These are phyloP conservation scores for Cochlearius cochlearius DNA, from an alignment of 2,113 vertebrate genomes.

Conservation along the genomic window DNA sequence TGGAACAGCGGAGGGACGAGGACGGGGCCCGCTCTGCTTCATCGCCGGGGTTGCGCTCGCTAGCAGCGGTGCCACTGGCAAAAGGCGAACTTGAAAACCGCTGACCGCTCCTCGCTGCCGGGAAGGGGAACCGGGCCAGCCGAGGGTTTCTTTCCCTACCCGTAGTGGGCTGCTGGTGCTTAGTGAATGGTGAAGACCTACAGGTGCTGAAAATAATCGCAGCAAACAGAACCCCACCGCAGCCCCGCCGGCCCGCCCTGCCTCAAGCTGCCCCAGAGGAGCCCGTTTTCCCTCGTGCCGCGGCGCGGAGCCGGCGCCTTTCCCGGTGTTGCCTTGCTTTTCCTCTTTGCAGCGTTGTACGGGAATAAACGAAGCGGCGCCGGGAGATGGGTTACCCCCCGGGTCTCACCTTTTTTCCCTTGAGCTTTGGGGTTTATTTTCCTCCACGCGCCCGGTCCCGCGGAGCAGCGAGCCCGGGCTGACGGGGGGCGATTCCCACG, in stretches of 20 bases:
- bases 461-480: neutral
- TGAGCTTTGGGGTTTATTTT: neutral
- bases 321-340: neutral
- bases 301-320: fast-evolving
- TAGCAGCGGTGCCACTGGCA: fast-evolving
- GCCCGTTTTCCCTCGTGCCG: neutral
- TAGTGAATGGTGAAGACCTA: neutral
- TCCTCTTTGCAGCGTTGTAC: neutral
- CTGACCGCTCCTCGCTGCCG: neutral
- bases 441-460: fast-evolving
- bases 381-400: neutral
- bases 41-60: fast-evolving
- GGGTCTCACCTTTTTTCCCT: neutral
- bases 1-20: neutral
- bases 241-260: fast-evolving
- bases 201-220: neutral
- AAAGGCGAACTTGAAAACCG: neutral
- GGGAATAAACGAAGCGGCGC: neutral
- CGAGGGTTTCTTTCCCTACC: neutral
- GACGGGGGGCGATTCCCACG: neutral
- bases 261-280: neutral
- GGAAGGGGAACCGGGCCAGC: neutral
- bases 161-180: neutral
- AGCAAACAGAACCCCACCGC: neutral
- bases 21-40: too few species aligned